Evolutionary conservation across 30 jellyfish, hydroid and myxozoan genomes (phyloP).

Genomic region (Clytia hemisphaerica): DNA sequence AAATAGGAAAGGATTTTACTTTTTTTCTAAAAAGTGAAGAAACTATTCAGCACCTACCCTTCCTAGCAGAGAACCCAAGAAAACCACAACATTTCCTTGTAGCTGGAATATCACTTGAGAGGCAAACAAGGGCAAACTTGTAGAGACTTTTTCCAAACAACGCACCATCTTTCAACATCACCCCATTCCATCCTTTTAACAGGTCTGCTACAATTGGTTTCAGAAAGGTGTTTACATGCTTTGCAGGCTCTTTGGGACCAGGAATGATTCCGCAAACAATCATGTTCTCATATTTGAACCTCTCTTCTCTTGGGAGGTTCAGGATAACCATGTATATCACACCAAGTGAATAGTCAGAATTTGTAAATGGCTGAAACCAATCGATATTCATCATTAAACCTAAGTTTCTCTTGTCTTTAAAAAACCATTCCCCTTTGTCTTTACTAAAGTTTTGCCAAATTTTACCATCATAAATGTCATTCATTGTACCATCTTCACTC

Average conservation of each 20-base stretch:
- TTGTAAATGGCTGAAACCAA: not conserved
- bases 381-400: constrained; percentile 7
- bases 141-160: not conserved
- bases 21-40: not conserved
- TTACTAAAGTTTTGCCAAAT: too few species aligned
- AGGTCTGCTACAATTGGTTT: not conserved
- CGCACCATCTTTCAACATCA: not conserved
- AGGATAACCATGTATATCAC: not conserved
- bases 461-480: too few species aligned
- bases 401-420: not conserved
- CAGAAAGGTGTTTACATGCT: too few species aligned
- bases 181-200: not conserved
- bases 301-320: not conserved
- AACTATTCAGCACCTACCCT: not conserved
- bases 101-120: constrained; percentile 4
- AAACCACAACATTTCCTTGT: constrained; percentile 9
- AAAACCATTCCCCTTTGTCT: not conserved
- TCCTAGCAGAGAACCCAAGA: not conserved
- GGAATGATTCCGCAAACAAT: not conserved
- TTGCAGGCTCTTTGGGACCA: constrained; percentile 9
- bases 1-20: not conserved
- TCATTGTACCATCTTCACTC: too few species aligned
- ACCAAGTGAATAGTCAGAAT: not conserved
- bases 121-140: not conserved
- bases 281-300: not conserved